Conservation (phyloP, 2,888 invertebrate species). For the Gandaritis pyraliata region DNA sequence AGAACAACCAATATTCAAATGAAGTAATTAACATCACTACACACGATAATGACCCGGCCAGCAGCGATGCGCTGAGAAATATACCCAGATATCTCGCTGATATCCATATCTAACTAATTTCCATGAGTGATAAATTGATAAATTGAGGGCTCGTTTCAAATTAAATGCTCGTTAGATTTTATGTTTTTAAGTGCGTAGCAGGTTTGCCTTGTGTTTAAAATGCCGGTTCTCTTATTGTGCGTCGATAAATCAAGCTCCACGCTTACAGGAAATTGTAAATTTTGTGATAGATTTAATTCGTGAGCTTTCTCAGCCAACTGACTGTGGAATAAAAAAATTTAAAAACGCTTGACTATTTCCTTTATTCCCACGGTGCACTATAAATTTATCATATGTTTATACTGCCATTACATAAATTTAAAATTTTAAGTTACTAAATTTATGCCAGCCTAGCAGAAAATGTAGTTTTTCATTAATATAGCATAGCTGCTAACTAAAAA, state of each 20-base stretch:
- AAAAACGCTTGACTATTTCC: neutral
- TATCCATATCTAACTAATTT: slow-evolving; percentile 37
- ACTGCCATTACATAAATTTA: neutral
- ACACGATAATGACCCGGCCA: slow-evolving; percentile 17
- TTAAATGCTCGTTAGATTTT: slow-evolving; percentile 48
- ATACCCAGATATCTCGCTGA: slow-evolving; percentile 28
- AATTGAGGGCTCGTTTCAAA: slow-evolving; percentile 42
- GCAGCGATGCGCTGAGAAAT: slow-evolving; percentile 28
- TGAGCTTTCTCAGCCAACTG: slow-evolving; percentile 22
- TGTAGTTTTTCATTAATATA: no score
- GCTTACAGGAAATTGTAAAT: slow-evolving; percentile 38
- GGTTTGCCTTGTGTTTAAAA: slow-evolving; percentile 39
- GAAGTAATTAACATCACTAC: slow-evolving; percentile 28
- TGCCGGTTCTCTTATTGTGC: slow-evolving; percentile 33
- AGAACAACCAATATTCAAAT: slow-evolving; percentile 32
- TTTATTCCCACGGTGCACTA: slow-evolving; percentile 23
- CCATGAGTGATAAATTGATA: slow-evolving; percentile 45
- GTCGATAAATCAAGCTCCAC: slow-evolving; percentile 38
- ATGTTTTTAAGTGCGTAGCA: slow-evolving; percentile 42
- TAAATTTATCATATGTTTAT: neutral
- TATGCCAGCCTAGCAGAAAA: no score
- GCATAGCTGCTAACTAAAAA: no score
- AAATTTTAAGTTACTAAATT: neutral
- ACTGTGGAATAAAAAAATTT: neutral
- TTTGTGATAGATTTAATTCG: slow-evolving; percentile 17